phyloP scores from a whole-genome alignment of 2,797 vertebrate genomes.

The Hippoglossus hippoglossus region DNA sequence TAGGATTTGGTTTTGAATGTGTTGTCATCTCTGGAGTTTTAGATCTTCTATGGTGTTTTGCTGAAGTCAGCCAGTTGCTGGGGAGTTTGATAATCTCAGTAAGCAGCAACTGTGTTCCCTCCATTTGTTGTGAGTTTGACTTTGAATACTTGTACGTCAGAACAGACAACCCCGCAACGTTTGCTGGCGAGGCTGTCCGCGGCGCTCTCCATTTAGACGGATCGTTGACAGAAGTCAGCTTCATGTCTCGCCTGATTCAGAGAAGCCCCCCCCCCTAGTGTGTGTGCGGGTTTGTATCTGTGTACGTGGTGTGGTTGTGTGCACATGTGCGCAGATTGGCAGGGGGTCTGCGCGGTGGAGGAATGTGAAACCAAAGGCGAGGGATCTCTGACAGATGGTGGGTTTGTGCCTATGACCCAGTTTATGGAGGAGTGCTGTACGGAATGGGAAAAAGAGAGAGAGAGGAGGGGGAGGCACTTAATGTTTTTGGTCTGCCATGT shows the following conservation, averaged over 20 bases:
- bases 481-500: constrained; percentile 76
- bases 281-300: constrained; percentile 20
- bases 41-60: constrained; percentile 1
- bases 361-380: constrained; percentile 81
- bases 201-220: constrained; percentile 48
- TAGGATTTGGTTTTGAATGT: no score
- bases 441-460: constrained; percentile 17
- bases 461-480: constrained; percentile 39
- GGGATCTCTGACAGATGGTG: constrained; percentile 78
- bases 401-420: constrained; percentile 80
- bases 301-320: constrained; percentile 26
- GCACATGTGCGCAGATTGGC: constrained; percentile 42
- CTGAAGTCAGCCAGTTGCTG: constrained; percentile 40
- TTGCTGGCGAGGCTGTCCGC: constrained; percentile 51
- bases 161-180: constrained; percentile 35
- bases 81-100: constrained; percentile 8
- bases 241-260: constrained; percentile 46
- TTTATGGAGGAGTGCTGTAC: constrained; percentile 63
- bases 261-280: constrained; percentile 35
- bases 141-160: constrained; percentile 18
- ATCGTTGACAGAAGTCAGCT: constrained; percentile 68
- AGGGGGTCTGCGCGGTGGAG: constrained; percentile 63
- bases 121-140: constrained; percentile 49
- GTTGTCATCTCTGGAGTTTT: not conserved
- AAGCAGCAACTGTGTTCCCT: constrained; percentile 53